Percentiles rank a stretch among this genome's conserved stretches.
Conservation (phyloP, 2,888 invertebrate species). For the Caenorhabditis drosophilae region DNA sequence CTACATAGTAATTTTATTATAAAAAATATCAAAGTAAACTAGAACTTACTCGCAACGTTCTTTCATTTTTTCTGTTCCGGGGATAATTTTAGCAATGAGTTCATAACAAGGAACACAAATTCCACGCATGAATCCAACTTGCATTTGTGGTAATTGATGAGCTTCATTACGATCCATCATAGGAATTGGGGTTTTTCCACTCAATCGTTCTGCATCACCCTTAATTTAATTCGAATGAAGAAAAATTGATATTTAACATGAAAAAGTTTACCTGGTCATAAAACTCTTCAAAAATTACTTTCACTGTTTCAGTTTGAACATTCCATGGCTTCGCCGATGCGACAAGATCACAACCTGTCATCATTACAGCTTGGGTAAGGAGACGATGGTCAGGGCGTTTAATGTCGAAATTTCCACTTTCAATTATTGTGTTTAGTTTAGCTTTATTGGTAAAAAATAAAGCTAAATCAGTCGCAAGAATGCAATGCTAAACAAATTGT, state of each 20-base stretch:
- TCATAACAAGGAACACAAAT: constrained; percentile 84
- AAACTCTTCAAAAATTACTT: constrained; percentile 83
- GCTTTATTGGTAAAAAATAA: constrained; percentile 80
- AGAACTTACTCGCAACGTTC: constrained; percentile 67
- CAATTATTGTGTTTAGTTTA: constrained; percentile 50
- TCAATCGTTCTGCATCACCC: constrained; percentile 78
- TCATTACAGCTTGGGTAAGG: constrained; percentile 78
- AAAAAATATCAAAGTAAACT: neutral
- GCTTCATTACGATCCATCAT: constrained; percentile 83
- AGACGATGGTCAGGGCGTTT: constrained; percentile 76
- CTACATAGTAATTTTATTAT: constrained; percentile 52
- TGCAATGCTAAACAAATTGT: constrained; percentile 75
- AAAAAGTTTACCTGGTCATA: constrained; percentile 76
- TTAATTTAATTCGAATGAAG: no score
- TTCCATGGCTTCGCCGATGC: constrained; percentile 86
- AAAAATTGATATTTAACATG: no score
- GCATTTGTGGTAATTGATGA: constrained; percentile 80
- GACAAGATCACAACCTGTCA: constrained; percentile 84
- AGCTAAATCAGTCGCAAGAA: constrained; percentile 84
- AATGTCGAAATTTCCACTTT: constrained; percentile 75
- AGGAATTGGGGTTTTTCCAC: constrained; percentile 79
- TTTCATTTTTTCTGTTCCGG: constrained; percentile 78
- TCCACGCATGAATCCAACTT: constrained; percentile 82
- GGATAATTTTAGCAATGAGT: constrained; percentile 77
- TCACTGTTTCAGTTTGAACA: constrained; percentile 81